Conservation (phyloP, 2,797 vertebrate species). For the Garrulus glandarius region DNA sequence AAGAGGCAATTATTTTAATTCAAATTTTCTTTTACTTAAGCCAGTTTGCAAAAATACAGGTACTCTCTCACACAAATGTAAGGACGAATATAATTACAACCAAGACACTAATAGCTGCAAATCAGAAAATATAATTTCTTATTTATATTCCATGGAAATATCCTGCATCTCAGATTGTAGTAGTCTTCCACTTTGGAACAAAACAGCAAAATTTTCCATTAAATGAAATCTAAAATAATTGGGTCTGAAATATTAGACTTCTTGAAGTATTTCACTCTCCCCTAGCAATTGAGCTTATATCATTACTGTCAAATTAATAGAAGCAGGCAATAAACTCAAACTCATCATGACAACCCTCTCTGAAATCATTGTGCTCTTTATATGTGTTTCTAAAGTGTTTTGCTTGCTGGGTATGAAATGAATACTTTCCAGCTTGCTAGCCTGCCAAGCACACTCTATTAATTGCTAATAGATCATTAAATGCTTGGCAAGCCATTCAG, state of each 20-base stretch:
- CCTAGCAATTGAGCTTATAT: not conserved
- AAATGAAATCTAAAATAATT: not conserved
- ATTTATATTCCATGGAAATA: not conserved
- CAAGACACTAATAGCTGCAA: not conserved
- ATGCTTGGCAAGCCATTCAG: not conserved
- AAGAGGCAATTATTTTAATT: conserved; percentile 12
- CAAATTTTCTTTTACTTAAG: not conserved
- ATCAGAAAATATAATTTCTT: not conserved
- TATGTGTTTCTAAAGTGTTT: not conserved
- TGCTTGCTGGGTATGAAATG: not conserved
- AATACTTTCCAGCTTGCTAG: not conserved
- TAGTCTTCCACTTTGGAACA: not conserved
- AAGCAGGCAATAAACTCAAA: not conserved
- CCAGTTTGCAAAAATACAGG: not conserved
- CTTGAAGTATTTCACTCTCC: not conserved
- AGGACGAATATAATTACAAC: not conserved
- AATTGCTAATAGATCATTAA: conserved; percentile 11
- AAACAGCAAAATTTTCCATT: not conserved
- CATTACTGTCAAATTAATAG: not conserved
- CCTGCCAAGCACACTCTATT: not conserved
- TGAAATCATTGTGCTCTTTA: not conserved
- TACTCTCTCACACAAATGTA: not conserved
- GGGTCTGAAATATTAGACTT: not conserved
- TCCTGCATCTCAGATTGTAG: not conserved
- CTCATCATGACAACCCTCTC: not conserved